Conservation (phyloP, 2,797 vertebrate species). For the Gymnothorax reevesii region DNA sequence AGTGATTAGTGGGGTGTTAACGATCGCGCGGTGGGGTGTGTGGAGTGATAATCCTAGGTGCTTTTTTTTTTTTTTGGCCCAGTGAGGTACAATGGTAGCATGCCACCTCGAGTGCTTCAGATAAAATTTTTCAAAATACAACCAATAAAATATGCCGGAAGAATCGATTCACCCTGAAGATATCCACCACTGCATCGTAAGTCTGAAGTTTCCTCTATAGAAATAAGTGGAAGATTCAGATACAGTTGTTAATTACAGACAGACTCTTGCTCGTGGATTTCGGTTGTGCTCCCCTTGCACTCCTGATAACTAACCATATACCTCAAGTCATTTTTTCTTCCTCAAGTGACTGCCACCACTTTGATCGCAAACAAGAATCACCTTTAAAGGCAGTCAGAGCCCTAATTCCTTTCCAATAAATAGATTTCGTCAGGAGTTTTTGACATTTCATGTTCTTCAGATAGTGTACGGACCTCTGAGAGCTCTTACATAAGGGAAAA, state of each 20-base stretch:
- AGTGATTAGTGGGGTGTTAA: slow-evolving; percentile 67
- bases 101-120: background rate
- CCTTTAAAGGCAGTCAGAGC: background rate
- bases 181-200: background rate
- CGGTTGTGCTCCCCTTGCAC: background rate
- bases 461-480: background rate
- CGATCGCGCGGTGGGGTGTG: slow-evolving; percentile 43
- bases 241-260: background rate
- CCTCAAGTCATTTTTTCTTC: background rate
- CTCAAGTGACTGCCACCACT: background rate
- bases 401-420: background rate
- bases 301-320: background rate
- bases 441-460: background rate
- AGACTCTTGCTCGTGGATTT: background rate
- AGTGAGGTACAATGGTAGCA: slow-evolving; percentile 13
- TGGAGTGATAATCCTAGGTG: slow-evolving; percentile 57
- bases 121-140: background rate
- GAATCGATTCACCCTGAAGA: background rate
- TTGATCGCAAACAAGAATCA: background rate
- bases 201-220: background rate
- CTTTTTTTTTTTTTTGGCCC: slow-evolving; percentile 24
- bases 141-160: background rate
- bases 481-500: background rate
- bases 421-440: background rate
- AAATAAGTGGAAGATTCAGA: background rate